phyloP scores from a whole-genome alignment of 2,888 invertebrate genomes.

The Spodoptera exigua region DNA sequence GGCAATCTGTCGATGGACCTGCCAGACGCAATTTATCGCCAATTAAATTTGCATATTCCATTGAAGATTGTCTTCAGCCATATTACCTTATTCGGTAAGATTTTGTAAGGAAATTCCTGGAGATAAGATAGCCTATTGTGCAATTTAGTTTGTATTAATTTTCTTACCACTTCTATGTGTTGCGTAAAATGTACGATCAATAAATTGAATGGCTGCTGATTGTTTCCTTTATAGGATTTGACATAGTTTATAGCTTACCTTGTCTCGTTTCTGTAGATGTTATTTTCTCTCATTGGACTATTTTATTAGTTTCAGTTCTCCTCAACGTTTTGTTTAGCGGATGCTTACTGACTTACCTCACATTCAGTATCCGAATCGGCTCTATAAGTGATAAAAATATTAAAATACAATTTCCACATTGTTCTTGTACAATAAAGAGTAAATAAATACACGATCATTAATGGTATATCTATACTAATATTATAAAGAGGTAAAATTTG shows the following conservation, averaged over 20 bases:
- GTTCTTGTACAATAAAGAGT: too few relatives aligned
- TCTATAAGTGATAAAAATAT: too few relatives aligned
- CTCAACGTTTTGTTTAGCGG: too few relatives aligned
- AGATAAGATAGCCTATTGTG: conserved; percentile 40
- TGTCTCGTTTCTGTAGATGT: not conserved
- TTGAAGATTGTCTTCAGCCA: conserved; percentile 40
- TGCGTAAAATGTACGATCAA: not conserved
- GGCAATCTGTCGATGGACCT: conserved; percentile 52
- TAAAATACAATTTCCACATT: too few relatives aligned
- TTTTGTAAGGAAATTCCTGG: conserved; percentile 24
- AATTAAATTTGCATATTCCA: conserved; percentile 56
- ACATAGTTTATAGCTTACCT: conserved; percentile 11
- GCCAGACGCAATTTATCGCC: conserved; percentile 50
- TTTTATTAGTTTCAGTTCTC: too few relatives aligned
- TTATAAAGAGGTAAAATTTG: too few relatives aligned
- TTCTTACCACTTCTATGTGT: conserved; percentile 28
- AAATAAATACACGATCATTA: too few relatives aligned
- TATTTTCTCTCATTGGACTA: too few relatives aligned
- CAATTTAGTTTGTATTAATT: conserved; percentile 27
- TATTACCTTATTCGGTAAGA: conserved; percentile 39
- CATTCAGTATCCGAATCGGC: too few relatives aligned
- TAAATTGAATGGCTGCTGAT: conserved; percentile 14
- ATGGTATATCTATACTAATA: too few relatives aligned
- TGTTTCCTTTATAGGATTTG: conserved; percentile 8
- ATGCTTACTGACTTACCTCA: not conserved